phyloP scores from a whole-genome alignment of 2,888 invertebrate species.

The Chrysomela aeneicollis region DNA sequence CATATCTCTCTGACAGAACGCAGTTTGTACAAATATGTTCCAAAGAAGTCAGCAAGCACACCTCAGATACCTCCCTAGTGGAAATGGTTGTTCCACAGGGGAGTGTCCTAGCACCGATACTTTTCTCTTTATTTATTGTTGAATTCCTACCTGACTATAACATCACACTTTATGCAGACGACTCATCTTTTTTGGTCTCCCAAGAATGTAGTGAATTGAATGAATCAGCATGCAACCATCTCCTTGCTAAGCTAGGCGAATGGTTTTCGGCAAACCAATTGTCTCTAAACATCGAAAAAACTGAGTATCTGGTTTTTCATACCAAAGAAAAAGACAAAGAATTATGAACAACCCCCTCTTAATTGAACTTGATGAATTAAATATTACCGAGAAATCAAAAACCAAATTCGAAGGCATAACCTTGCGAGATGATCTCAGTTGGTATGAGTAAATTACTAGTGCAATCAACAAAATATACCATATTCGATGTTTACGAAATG shows the following conservation, averaged over 20 bases:
- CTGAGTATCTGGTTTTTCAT: not conserved
- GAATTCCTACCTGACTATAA: no score
- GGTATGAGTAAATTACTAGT: not conserved
- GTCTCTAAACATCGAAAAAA: not conserved
- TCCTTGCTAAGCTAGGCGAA: not conserved
- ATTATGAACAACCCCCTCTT: not conserved
- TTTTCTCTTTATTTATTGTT: not conserved
- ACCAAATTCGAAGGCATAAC: not conserved
- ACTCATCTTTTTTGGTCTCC: no score
- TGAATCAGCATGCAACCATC: slow-evolving; percentile 7
- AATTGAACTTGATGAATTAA: not conserved
- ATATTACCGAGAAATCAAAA: not conserved
- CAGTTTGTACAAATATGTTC: not conserved
- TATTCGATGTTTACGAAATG: slow-evolving; percentile 2
- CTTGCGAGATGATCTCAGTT: no score
- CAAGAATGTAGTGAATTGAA: no score
- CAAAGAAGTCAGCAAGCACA: not conserved
- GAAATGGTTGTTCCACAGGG: not conserved
- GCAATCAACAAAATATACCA: not conserved
- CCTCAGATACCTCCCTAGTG: not conserved
- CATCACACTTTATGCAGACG: no score
- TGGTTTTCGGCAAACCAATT: no score
- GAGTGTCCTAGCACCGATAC: not conserved
- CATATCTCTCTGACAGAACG: not conserved
- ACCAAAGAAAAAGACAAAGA: not conserved